Evolutionary conservation across 2,888 invertebrate species (phyloP).

Genomic region (Xylota sylvarum): DNA sequence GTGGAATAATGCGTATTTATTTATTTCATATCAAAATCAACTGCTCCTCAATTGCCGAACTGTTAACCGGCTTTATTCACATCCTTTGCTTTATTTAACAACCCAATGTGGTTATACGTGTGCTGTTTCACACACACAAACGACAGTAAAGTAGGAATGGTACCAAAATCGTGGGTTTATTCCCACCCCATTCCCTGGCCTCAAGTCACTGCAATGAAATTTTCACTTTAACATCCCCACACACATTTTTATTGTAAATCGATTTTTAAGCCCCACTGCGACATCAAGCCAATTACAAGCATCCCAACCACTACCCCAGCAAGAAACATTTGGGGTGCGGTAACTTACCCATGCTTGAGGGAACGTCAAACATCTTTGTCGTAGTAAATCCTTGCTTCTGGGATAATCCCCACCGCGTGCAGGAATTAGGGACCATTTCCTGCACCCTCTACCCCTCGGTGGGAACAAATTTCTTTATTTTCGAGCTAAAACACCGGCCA

Average conservation of each 20-base stretch:
- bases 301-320: not conserved
- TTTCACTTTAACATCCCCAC: not conserved
- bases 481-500: not conserved
- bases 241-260: conserved; percentile 1
- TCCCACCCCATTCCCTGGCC: not conserved
- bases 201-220: not conserved
- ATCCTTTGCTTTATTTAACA: not conserved
- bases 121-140: not conserved
- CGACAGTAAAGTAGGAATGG: not conserved
- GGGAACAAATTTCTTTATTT: not conserved
- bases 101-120: not conserved
- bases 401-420: conserved; percentile 6
- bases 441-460: not conserved
- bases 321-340: conserved; percentile 3
- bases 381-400: conserved; percentile 4
- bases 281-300: not conserved
- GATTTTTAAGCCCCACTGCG: not conserved
- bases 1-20: too few species aligned
- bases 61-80: not conserved
- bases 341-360: conserved; percentile 11
- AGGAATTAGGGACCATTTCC: not conserved
- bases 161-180: not conserved
- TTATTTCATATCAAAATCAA: too few species aligned
- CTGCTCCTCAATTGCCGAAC: too few species aligned
- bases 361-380: conserved; percentile 8